phyloP scores from a whole-genome alignment of 2,797 vertebrate genomes.

The Heterohyrax brucei region DNA sequence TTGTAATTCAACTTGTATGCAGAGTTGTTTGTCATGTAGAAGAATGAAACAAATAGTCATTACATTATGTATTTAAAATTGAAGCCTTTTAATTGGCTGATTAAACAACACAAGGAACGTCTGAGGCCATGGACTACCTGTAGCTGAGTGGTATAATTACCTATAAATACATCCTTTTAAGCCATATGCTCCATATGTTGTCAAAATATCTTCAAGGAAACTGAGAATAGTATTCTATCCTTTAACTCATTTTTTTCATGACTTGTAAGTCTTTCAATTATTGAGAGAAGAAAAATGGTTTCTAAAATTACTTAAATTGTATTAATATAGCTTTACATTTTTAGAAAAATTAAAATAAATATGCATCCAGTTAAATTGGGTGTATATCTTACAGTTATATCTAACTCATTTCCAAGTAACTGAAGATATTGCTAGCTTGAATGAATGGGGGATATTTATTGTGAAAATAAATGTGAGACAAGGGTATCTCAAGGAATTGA shows the following conservation, averaged over 20 bases:
- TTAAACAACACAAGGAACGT: slow-evolving; percentile 43
- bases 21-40: slow-evolving; percentile 28
- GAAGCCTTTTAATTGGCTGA: slow-evolving; percentile 50
- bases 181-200: slow-evolving; percentile 17
- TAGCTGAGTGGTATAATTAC: background rate
- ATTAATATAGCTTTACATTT: slow-evolving; percentile 58
- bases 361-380: background rate
- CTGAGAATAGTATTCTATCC: background rate
- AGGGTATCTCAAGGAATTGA: background rate
- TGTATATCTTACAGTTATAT: background rate
- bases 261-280: slow-evolving; percentile 47
- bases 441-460: background rate
- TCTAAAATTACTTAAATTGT: background rate
- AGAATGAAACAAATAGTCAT: slow-evolving; percentile 63
- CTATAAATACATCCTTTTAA: slow-evolving; percentile 9
- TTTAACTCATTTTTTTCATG: slow-evolving; percentile 19
- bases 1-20: slow-evolving; percentile 46
- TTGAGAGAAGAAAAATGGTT: slow-evolving; percentile 57
- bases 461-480: background rate
- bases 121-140: slow-evolving; percentile 52
- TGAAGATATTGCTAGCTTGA: background rate
- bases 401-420: background rate
- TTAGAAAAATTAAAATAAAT: slow-evolving; percentile 41
- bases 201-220: slow-evolving; percentile 36
- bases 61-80: slow-evolving; percentile 40